Base-by-base conservation (phyloP, 2,888 invertebrate species). In the Hirtodrosophila cameraria region DNA sequence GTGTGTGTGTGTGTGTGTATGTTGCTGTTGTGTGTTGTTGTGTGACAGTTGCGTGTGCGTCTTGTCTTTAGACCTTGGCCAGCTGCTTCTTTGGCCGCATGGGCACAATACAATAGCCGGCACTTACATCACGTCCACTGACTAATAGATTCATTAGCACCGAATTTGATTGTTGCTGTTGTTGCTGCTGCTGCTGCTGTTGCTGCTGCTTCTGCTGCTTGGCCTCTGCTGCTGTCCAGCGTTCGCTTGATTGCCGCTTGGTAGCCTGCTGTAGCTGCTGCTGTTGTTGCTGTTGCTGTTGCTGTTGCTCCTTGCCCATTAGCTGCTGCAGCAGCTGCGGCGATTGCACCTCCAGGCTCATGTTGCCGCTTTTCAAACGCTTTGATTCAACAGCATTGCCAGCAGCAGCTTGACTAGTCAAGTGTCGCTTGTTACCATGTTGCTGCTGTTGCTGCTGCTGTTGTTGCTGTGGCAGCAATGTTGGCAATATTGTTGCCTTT, bases 131-230 rank as follows among this genome's bases (percentile, higher is more conserved):
- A 92, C 97, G 97, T 87, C 98, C 98, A 93, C 96, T 97, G 92
- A 98, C 96, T 92, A 98, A 93, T 82, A 98, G 94, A 92, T 98
- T 98, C 95, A 97, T 96, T 88, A 98, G 94, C 89, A 98, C 97
- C 42, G 91, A 91, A 36, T 90, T 89, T 11, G 90, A 90, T 36
- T 89, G 80, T 55, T 86, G 85, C 7, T 82, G 84, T 4, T 83
- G 78, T 2, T 76, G 75, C 66, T 93, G 92, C 6, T 90, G 86
- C 1, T 86, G 79, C 13, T 89, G 70, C 2, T 86, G 80, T 2
- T 86, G 79, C 18, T 89, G 69, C 30, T 75, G 68, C 52, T 82
- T 80, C 90, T 89, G 90, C 86, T 86, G 78, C 49, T 85, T 83
- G 42, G 76, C 78, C 12, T 88, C 79, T 16, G 84, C 91, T 57